Conservation (phyloP, 2,888 invertebrate species). For the Protonemura montana region DNA sequence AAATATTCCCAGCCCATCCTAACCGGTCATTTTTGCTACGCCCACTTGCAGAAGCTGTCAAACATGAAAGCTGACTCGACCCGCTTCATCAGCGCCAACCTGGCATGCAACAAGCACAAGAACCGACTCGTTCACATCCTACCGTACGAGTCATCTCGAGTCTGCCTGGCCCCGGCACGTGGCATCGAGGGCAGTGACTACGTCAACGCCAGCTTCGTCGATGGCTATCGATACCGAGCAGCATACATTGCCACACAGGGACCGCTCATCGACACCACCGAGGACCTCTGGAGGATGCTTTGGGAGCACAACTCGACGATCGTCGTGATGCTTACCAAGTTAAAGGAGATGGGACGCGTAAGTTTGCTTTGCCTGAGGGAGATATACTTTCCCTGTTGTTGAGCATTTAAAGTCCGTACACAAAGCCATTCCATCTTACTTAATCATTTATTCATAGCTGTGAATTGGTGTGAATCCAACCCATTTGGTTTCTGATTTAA, state of each 20-base stretch:
- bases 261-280: constrained; percentile 94
- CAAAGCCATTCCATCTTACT: too few species aligned
- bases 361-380: constrained; percentile 57
- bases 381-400: not conserved
- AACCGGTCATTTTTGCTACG: too few species aligned
- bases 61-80: constrained; percentile 93
- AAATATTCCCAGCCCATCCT: not conserved
- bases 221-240: constrained; percentile 88
- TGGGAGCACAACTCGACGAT: constrained; percentile 99
- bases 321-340: constrained; percentile 97
- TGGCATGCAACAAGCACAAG: constrained; percentile 97
- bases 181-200: constrained; percentile 96
- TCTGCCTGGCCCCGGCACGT: constrained; percentile 89
- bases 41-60: constrained; percentile 76
- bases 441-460: too few species aligned
- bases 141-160: constrained; percentile 94
- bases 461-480: too few species aligned
- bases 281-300: constrained; percentile 99
- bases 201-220: constrained; percentile 98
- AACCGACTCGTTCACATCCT: constrained; percentile 97
- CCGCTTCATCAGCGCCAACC: constrained; percentile 93
- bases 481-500: too few species aligned
- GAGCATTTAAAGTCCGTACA: too few species aligned
- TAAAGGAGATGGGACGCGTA: constrained; percentile 97
- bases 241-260: constrained; percentile 99